Percentiles rank a stretch among this genome's conserved stretches.
These are phyloP conservation scores for Drosophila simulans DNA, from an alignment of 1,140 invertebrate genomes.

Conservation along the genomic window DNA sequence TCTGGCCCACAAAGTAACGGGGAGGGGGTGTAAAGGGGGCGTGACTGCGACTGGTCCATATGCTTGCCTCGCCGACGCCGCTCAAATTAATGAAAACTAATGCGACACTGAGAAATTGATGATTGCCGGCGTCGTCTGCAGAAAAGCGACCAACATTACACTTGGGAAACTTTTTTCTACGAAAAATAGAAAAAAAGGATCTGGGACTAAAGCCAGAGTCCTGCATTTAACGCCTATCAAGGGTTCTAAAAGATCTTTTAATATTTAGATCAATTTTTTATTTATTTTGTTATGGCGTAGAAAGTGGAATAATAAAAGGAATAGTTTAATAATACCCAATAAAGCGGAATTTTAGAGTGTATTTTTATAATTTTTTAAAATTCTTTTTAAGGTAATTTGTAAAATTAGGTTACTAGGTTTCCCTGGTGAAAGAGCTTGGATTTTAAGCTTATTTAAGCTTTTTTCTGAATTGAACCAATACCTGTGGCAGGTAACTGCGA, in stretches of 20 bases:
- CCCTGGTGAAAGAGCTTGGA: no score
- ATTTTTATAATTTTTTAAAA: no score
- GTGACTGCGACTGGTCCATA: slow-evolving; percentile 59
- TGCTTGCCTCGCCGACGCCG: slow-evolving; percentile 61
- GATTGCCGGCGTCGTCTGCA: slow-evolving; percentile 70
- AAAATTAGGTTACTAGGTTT: no score
- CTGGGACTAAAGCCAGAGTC: not conserved
- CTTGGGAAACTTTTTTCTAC: not conserved
- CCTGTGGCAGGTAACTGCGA: not conserved
- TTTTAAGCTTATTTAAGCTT: no score
- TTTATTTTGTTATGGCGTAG: no score
- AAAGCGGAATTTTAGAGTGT: no score
- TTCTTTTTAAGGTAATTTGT: no score
- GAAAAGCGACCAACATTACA: slow-evolving; percentile 29
- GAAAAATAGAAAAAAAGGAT: not conserved
- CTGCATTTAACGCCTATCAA: not conserved
- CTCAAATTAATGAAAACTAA: slow-evolving; percentile 83
- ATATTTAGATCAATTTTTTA: no score
- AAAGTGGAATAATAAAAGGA: no score
- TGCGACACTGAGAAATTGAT: slow-evolving; percentile 83
- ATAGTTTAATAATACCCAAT: no score
- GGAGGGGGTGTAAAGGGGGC: not conserved
- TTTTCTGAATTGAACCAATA: not conserved
- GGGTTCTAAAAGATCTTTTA: no score
- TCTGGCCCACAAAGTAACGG: slow-evolving; percentile 9